phyloP scores from a whole-genome alignment of 2,113 vertebrate species.

The Mystacornis crossleyi region DNA sequence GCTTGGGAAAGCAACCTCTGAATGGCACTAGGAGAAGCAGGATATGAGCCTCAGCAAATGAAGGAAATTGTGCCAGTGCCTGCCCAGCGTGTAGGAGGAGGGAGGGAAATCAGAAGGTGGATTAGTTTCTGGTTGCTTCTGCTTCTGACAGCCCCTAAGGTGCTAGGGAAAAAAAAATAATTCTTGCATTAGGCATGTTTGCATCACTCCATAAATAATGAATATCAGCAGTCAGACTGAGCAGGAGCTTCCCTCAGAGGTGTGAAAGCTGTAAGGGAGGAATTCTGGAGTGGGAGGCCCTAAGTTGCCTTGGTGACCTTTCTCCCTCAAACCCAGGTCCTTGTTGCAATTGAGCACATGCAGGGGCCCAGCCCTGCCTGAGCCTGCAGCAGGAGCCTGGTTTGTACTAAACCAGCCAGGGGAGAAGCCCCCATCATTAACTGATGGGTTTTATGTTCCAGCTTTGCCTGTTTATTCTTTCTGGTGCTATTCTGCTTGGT shows the following conservation, averaged over 20 bases:
- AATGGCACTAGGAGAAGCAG: background rate
- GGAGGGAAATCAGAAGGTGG: background rate
- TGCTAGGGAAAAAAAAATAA: background rate
- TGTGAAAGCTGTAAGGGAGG: background rate
- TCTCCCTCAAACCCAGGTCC: background rate
- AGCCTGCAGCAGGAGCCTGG: background rate
- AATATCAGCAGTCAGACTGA: background rate
- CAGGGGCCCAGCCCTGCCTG: background rate
- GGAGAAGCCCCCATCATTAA: background rate
- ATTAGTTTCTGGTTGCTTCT: background rate
- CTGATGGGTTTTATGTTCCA: accelerated
- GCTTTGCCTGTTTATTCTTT: background rate
- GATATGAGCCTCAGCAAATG: background rate
- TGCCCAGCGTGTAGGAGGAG: background rate
- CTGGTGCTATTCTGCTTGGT: background rate
- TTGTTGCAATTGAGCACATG: background rate
- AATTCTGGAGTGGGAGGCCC: background rate
- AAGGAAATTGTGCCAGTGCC: background rate
- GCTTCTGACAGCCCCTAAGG: background rate
- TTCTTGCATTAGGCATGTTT: background rate
- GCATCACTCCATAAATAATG: conserved; percentile 12
- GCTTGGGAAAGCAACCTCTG: background rate
- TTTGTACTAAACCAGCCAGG: background rate
- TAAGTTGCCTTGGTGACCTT: background rate
- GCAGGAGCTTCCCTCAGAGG: background rate